phyloP scores from a whole-genome alignment of 2,113 vertebrate species.

The Seriola dumerili region DNA sequence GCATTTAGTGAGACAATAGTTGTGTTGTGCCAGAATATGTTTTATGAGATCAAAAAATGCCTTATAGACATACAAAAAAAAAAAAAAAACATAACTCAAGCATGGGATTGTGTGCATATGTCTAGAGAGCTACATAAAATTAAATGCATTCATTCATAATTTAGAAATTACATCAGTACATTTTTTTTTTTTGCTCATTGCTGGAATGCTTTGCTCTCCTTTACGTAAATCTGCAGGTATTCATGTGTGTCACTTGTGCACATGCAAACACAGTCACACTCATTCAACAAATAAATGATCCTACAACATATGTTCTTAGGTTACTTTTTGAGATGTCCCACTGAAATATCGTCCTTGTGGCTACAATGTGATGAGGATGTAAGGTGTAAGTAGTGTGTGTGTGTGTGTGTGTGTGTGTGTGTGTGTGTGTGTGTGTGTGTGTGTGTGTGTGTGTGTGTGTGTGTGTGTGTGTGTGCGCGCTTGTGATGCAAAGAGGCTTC shows the following conservation, averaged over 20 bases:
- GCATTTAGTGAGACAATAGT: constrained; percentile 31
- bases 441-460: neutral
- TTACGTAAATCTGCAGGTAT: neutral
- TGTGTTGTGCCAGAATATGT: constrained; percentile 14
- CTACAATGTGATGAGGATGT: constrained; percentile 15
- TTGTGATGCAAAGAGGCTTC: constrained; percentile 42
- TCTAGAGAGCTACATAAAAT: neutral
- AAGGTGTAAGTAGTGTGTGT: constrained; percentile 3
- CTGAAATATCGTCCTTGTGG: constrained; percentile 39
- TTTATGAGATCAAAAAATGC: constrained; percentile 32
- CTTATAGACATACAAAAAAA: neutral
- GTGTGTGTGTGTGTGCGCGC: too few species aligned
- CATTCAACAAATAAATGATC: neutral
- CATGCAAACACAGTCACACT: neutral
- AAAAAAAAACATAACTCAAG: constrained; percentile 15
- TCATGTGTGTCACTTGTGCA: neutral
- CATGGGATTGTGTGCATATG: neutral
- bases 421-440: neutral
- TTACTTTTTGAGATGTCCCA: constrained; percentile 29
- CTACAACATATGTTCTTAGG: constrained; percentile 35
- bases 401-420: constrained; percentile 1
- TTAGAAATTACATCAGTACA: neutral
- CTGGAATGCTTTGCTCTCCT: neutral
- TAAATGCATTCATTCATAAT: neutral
- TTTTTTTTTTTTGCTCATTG: neutral